Conservation (phyloP, 64 coral and sea anemone species). For the Montipora efflorescens region DNA sequence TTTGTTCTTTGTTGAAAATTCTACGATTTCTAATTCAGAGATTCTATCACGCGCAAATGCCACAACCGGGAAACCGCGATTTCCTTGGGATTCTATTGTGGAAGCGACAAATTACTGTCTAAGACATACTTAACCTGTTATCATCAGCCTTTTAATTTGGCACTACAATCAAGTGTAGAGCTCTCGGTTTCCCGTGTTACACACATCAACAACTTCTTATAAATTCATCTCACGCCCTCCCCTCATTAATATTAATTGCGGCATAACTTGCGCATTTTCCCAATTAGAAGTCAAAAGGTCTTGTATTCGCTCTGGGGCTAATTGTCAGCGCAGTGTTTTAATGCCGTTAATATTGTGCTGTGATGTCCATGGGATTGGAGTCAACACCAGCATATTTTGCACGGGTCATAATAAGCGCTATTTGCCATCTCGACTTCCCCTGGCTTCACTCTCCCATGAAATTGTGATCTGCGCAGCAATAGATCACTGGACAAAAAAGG, state of each 20-base stretch:
- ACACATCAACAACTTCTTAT: slow-evolving; percentile 45
- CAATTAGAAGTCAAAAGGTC: slow-evolving; percentile 56
- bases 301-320: slow-evolving; percentile 33
- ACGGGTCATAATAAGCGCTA: background rate
- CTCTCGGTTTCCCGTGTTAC: slow-evolving; percentile 1
- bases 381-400: background rate
- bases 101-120: background rate
- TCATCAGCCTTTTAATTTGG: background rate
- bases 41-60: background rate
- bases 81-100: background rate
- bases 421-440: background rate
- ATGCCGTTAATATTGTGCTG: background rate
- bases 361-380: background rate
- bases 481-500: slow-evolving; percentile 20
- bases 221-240: slow-evolving; percentile 52
- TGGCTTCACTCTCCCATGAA: slow-evolving; percentile 27
- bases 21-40: background rate
- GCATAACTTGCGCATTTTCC: slow-evolving; percentile 10
- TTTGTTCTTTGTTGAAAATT: background rate
- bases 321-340: background rate
- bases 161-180: slow-evolving; percentile 7
- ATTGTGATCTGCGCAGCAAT: background rate
- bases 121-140: slow-evolving; percentile 3
- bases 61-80: background rate
- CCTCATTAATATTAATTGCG: background rate